These are phyloP conservation scores for Thaleichthys pacificus DNA, from an alignment of 2,797 vertebrate genomes.

Conservation along the genomic window DNA sequence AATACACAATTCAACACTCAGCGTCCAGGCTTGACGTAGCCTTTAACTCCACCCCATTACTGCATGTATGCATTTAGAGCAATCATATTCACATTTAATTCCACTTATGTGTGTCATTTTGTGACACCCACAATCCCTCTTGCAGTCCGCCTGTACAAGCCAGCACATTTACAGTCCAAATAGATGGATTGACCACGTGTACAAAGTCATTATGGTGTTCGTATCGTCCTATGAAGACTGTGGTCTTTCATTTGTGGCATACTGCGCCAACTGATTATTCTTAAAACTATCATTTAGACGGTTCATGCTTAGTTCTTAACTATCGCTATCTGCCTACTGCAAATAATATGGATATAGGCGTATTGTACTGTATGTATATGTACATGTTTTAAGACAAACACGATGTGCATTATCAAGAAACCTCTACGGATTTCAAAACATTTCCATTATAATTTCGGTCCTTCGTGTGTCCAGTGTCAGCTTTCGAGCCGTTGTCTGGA, in stretches of 20 bases:
- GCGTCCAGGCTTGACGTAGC: not conserved
- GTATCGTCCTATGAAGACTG: constrained; percentile 4
- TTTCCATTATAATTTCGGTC: constrained; percentile 47
- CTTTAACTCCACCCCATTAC: not conserved
- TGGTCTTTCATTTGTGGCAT: constrained; percentile 7
- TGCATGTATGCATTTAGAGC: constrained; percentile 3
- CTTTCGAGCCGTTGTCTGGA: constrained; percentile 54
- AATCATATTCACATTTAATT: constrained; percentile 6
- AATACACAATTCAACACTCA: constrained; percentile 20
- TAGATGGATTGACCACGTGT: not conserved
- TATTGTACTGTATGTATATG: constrained; percentile 41
- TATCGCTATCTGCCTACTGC: constrained; percentile 39
- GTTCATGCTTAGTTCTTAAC: constrained; percentile 41
- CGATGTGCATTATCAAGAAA: constrained; percentile 76
- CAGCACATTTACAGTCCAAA: not conserved
- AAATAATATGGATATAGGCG: constrained; percentile 27
- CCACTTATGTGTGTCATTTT: not conserved
- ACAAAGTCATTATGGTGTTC: constrained; percentile 1
- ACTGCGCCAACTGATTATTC: constrained; percentile 30
- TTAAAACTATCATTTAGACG: constrained; percentile 41
- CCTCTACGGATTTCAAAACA: constrained; percentile 81
- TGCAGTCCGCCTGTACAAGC: constrained; percentile 1
- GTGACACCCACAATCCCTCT: constrained; percentile 2
- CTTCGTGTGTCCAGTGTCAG: constrained; percentile 67
- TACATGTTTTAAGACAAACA: constrained; percentile 38